A percentile compares a stretch with the other conserved stretches of the same genome.
Evolutionary conservation across 2,888 invertebrate species (phyloP).

Genomic region (Drosophila mayaguana): DNA sequence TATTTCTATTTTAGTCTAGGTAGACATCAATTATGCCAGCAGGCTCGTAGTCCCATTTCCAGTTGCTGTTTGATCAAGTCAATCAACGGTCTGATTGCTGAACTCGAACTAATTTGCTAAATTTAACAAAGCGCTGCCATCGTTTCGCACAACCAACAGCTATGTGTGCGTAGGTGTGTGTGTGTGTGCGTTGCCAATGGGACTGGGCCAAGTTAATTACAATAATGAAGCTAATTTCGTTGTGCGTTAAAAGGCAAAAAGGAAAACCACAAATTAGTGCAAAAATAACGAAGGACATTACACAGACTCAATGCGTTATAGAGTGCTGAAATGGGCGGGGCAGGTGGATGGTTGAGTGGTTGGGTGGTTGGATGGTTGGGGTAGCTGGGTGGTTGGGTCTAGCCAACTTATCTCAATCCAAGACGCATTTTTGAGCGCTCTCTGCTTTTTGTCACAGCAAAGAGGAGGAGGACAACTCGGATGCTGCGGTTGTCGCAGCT

Average conservation of each 20-base stretch:
- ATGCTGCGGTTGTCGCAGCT: conserved; percentile 30
- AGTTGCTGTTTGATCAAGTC: conserved; percentile 39
- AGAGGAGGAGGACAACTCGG: not conserved
- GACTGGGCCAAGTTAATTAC: conserved; percentile 66
- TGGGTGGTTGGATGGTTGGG: conserved; percentile 6
- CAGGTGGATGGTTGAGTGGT: not conserved
- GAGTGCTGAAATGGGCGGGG: not conserved
- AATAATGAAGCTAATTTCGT: conserved; percentile 71
- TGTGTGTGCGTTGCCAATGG: conserved; percentile 20
- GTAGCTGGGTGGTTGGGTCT: conserved; percentile 2
- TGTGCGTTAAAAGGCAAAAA: conserved; percentile 54
- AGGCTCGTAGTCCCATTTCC: conserved; percentile 1
- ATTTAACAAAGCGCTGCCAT: conserved; percentile 53
- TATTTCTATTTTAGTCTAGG: conserved; percentile 14
- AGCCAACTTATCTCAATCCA: conserved; percentile 63
- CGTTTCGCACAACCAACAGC: not conserved
- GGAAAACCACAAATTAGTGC: conserved; percentile 69
- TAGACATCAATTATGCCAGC: conserved; percentile 34
- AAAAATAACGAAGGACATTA: conserved; percentile 52
- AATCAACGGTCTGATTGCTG: conserved; percentile 41
- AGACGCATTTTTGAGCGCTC: conserved; percentile 58
- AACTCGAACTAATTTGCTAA: conserved; percentile 57
- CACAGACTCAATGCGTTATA: conserved; percentile 22
- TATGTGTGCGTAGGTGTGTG: conserved; percentile 3
- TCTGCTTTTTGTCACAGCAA: conserved; percentile 57